Evolutionary conservation across 2,113 vertebrate species (phyloP).

Genomic region (Malurus alboscapulatus): DNA sequence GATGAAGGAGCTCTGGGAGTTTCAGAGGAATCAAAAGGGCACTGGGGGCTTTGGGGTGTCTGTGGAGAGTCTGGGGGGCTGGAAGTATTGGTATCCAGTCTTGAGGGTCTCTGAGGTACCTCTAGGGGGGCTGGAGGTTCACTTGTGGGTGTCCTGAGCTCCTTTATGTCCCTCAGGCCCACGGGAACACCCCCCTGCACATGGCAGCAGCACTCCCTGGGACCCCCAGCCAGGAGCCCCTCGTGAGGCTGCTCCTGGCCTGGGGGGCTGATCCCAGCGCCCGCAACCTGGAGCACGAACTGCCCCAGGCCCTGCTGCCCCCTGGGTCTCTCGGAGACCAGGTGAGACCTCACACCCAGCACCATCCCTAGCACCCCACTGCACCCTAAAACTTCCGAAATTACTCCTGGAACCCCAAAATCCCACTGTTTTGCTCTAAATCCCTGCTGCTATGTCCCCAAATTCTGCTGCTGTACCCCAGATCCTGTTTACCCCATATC

Average conservation of each 20-base stretch:
- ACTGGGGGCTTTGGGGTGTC: neutral
- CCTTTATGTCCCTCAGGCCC: neutral
- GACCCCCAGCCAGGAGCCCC: neutral
- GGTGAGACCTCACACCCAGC: neutral
- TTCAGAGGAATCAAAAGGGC: neutral
- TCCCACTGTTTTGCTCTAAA: neutral
- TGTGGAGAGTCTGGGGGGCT: neutral
- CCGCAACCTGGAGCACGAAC: conserved; percentile 9
- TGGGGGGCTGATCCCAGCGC: neutral
- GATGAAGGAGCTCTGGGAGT: neutral
- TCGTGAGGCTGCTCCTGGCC: neutral
- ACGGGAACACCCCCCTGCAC: neutral
- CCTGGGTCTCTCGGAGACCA: neutral
- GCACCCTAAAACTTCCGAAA: neutral
- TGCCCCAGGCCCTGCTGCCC: neutral
- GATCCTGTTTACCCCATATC: neutral
- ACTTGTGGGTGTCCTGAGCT: neutral
- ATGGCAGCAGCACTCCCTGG: neutral
- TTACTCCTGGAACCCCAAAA: neutral
- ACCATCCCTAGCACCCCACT: neutral
- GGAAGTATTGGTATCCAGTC: neutral
- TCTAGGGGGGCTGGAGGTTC: neutral
- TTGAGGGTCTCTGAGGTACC: neutral
- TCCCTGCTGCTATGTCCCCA: neutral
- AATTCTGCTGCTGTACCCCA: neutral